Percentiles rank a stretch among this genome's conserved stretches.
Conservation (phyloP, 2,888 invertebrate species). For the Dryobota labecula region DNA sequence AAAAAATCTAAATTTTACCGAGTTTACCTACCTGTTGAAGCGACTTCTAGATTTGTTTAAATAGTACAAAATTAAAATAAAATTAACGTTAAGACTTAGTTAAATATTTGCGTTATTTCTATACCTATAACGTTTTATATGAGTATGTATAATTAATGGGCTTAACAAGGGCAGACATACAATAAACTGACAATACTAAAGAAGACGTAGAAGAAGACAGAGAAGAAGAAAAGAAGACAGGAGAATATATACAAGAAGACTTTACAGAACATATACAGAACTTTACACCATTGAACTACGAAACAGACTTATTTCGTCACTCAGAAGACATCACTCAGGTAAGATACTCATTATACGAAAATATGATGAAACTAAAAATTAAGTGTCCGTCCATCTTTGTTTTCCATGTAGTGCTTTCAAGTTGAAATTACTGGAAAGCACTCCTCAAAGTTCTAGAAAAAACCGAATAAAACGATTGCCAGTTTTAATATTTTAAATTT, state of each 20-base stretch:
- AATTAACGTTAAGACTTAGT: conserved; percentile 90
- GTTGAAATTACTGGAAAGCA: neutral
- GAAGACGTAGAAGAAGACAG: conserved; percentile 65
- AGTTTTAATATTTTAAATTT: conserved; percentile 1
- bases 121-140: conserved; percentile 89
- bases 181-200: conserved; percentile 80
- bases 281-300: conserved; percentile 57
- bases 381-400: conserved; percentile 16
- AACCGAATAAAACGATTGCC: neutral
- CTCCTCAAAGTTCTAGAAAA: neutral
- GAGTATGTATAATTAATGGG: conserved; percentile 85
- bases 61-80: conserved; percentile 90
- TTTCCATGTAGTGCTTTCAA: conserved; percentile 20
- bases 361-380: conserved; percentile 8
- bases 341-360: conserved; percentile 41
- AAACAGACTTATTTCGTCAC: conserved; percentile 42
- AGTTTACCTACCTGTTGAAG: conserved; percentile 89
- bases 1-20: conserved; percentile 86
- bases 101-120: conserved; percentile 88
- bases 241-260: conserved; percentile 62
- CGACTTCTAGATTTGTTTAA: conserved; percentile 89
- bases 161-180: conserved; percentile 81
- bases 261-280: conserved; percentile 60
- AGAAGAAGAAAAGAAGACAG: conserved; percentile 57
- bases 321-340: conserved; percentile 58